Base-by-base conservation (phyloP, 2,888 invertebrate species). In the Latheticus oryzae region DNA sequence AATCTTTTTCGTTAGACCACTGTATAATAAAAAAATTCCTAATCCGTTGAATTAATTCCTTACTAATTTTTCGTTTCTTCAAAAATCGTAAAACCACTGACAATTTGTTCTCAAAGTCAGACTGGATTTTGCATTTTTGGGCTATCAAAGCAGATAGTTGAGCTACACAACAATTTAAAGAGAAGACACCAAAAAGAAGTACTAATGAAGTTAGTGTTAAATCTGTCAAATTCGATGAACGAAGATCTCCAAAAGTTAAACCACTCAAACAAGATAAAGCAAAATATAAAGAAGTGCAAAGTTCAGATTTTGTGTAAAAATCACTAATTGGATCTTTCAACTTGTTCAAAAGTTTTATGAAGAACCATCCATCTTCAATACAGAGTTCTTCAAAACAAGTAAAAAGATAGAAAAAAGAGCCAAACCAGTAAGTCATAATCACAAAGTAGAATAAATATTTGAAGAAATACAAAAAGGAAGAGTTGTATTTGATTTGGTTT, bases 1-100 rank as follows among this genome's bases (percentile, higher is more conserved):
- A 72, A 71, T 82, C 82, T 73, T 79, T 79, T 70, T 83, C 81
- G 59, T 82, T 82, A 58, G 80, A 78, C 83, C 83, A 83, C 60
- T 83, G 83, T 5, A 83, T 70, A 65, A 81, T 79, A 61, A 82
- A 82, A 66, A 82, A 83, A 1, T 80, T 76, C 77, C 80, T 79
- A 48, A 83, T 80, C 60, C 83, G 74, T 2, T 74, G 73, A 64
- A 79, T 79, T n/a, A 82, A 81, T 1, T 78, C 74, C 53, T 73
- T 70, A 55, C 79, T 79, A 78, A 83, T 81, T 53, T 80, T 78
- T 51, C 82, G 81, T 61, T 82, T 81, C 40, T 75, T 75, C 78
- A 82, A 80, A 65, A 82, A 83, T 69, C 78, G 81, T 57, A 80
- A 79, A 60, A 82, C 79, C 0, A 80, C 79, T 53, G 80, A 79